phyloP scores from a whole-genome alignment of 2,113 vertebrate species.

The Castor canadensis region DNA sequence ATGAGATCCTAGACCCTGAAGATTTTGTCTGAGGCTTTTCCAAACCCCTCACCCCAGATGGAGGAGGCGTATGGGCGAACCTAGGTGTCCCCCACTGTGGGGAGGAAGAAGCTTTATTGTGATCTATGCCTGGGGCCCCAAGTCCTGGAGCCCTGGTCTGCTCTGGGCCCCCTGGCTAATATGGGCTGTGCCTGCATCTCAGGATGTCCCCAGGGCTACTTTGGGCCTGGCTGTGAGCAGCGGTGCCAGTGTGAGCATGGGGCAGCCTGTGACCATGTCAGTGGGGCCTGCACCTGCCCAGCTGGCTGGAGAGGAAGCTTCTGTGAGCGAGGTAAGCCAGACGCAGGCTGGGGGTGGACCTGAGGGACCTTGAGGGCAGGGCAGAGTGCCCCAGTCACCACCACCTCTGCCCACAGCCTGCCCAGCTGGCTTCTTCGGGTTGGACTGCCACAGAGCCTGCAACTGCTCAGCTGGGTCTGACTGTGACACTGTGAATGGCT shows the following conservation, averaged over 20 bases:
- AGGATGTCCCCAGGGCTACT: conserved; percentile 91
- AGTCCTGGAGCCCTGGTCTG: neutral
- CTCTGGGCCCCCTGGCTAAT: neutral
- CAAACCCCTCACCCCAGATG: fast-evolving
- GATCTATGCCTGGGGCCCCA: neutral
- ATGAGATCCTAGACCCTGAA: too few relatives aligned
- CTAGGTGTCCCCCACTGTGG: too few relatives aligned
- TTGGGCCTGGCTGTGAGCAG: conserved; percentile 88
- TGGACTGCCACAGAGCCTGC: conserved; percentile 91
- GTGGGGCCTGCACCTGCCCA: conserved; percentile 92
- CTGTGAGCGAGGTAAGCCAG: conserved; percentile 90
- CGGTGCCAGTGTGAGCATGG: conserved; percentile 92
- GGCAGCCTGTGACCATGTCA: conserved; percentile 93
- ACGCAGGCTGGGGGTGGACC: fast-evolving
- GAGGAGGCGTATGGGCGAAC: neutral
- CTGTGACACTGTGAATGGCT: conserved; percentile 86
- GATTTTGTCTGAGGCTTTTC: neutral
- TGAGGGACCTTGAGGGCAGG: fast-evolving
- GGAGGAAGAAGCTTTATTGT: neutral
- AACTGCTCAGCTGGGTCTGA: conserved; percentile 87
- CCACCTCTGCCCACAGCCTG: conserved; percentile 84
- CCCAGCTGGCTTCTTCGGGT: conserved; percentile 92
- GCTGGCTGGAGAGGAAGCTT: conserved; percentile 93
- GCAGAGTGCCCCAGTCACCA: fast-evolving
- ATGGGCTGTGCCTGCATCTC: neutral